A percentile compares a stretch with the other conserved stretches of the same genome.
phyloP scores from a whole-genome alignment of 2,113 vertebrate genomes.

The Syngnathoides biaculeatus region DNA sequence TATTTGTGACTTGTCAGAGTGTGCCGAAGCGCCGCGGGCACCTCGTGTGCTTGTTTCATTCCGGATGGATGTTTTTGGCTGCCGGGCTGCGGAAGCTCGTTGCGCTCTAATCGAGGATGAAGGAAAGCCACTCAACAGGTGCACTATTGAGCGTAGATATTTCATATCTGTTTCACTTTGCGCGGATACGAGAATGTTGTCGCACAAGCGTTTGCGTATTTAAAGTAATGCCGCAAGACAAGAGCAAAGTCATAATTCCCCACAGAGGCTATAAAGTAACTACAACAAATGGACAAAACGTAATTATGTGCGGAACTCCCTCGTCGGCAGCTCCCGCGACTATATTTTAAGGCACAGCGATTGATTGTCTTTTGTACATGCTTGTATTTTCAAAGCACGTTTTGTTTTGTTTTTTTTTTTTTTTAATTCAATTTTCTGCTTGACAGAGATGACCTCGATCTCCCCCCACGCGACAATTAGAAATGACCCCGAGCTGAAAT shows the following conservation, averaged over 20 bases:
- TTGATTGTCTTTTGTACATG: background rate
- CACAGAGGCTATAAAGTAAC: slow-evolving; percentile 25
- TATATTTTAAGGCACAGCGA: slow-evolving; percentile 10
- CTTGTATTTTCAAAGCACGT: background rate
- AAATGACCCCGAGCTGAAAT: background rate
- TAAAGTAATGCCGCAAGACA: slow-evolving; percentile 11
- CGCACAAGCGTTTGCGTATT: background rate
- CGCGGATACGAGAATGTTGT: background rate
- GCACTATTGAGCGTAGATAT: slow-evolving; percentile 1
- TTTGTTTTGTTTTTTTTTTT: too few relatives aligned
- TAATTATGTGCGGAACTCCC: slow-evolving; percentile 4
- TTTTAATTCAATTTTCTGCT: background rate
- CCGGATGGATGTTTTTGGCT: slow-evolving; percentile 51
- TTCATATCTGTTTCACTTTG: background rate
- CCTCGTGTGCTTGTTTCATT: slow-evolving; percentile 55
- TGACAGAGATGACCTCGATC: background rate
- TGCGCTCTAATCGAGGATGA: slow-evolving; percentile 43
- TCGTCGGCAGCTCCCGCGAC: background rate
- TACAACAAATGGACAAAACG: slow-evolving; percentile 6
- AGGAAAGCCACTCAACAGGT: slow-evolving; percentile 21
- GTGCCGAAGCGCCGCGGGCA: slow-evolving; percentile 24
- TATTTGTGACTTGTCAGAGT: slow-evolving; percentile 27
- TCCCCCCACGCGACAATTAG: background rate
- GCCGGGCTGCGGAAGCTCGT: slow-evolving; percentile 42
- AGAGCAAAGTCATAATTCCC: slow-evolving; percentile 17